These are phyloP conservation scores for Phoenicopterus ruber DNA, from an alignment of 2,113 vertebrate genomes.

Conservation along the genomic window DNA sequence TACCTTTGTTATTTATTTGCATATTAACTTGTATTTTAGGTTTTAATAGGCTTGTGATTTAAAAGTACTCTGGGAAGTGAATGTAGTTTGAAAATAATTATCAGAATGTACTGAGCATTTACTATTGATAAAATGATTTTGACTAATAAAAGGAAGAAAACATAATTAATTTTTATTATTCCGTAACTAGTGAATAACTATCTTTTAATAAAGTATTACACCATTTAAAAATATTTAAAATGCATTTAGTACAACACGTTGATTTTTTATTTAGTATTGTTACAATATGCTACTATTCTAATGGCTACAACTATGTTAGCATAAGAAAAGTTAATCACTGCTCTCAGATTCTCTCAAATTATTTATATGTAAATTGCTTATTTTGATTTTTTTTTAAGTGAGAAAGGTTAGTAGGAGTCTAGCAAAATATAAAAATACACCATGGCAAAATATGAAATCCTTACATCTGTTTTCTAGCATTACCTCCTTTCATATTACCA, in stretches of 20 bases:
- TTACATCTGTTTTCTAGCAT: background rate
- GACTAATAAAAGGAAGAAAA: background rate
- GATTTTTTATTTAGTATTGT: background rate
- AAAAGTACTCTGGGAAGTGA: background rate
- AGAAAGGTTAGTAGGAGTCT: background rate
- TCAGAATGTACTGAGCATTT: background rate
- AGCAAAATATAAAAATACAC: background rate
- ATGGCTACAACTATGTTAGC: background rate
- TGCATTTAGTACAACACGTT: background rate
- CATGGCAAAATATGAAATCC: background rate
- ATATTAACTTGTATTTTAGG: background rate
- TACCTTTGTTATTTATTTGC: background rate
- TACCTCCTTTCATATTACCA: background rate
- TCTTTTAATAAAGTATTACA: background rate
- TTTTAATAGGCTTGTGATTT: background rate
- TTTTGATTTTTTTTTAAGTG: background rate
- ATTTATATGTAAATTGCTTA: background rate
- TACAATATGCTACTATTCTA: background rate
- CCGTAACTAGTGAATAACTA: background rate
- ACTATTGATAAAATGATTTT: background rate
- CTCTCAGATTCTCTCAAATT: background rate
- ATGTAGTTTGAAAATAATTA: background rate
- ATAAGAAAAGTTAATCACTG: background rate
- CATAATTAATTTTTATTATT: background rate
- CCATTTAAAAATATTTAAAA: background rate